phyloP scores from a whole-genome alignment of 2,113 vertebrate species.

The Cyanistes caeruleus region DNA sequence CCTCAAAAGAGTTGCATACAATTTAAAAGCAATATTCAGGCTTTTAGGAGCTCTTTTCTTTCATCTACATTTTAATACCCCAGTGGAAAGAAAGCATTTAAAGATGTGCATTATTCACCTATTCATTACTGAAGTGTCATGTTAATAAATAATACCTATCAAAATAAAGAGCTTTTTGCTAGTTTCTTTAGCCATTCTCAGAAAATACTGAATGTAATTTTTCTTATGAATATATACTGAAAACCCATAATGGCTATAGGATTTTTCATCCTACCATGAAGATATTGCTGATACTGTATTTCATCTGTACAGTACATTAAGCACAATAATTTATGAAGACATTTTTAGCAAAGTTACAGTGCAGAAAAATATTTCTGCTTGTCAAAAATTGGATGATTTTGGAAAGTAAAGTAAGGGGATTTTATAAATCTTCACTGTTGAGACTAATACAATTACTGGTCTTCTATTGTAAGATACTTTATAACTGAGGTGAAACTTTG shows the following conservation, averaged over 20 bases:
- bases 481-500: neutral
- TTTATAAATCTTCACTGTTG: neutral
- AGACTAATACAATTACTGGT: neutral
- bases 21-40: slow-evolving; percentile 18
- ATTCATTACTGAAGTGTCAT: neutral
- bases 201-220: neutral
- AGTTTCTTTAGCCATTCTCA: neutral
- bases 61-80: neutral
- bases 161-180: neutral
- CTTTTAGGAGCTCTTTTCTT: slow-evolving; percentile 6
- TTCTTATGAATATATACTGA: neutral
- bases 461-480: neutral
- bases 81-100: neutral
- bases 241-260: neutral
- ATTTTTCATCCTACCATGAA: neutral
- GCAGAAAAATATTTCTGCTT: neutral
- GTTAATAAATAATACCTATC: slow-evolving; percentile 25
- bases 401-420: neutral
- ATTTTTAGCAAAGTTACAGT: neutral
- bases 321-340: neutral
- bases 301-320: neutral
- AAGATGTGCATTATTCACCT: slow-evolving; percentile 8
- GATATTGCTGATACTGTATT: neutral
- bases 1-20: neutral
- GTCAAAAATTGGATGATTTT: neutral